These are phyloP conservation scores for Junonia oenone DNA, from an alignment of 2,888 invertebrate genomes.

Conservation along the genomic window DNA sequence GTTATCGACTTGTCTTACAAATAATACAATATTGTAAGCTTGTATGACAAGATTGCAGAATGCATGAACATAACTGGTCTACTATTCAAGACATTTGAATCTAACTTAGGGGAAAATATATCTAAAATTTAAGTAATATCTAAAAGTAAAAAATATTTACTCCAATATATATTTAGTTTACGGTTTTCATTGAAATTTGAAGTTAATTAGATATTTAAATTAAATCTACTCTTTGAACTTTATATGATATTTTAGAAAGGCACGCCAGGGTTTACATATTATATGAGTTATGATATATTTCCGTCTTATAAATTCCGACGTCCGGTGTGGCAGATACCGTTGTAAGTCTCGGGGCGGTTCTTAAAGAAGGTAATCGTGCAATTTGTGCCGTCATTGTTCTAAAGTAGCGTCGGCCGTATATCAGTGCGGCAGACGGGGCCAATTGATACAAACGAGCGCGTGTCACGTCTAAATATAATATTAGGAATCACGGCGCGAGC, in stretches of 20 bases:
- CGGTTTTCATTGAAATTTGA: too few species aligned
- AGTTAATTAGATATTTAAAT: too few species aligned
- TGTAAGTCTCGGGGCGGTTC: constrained; percentile 51
- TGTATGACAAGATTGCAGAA: constrained; percentile 31
- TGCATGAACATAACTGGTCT: constrained; percentile 22
- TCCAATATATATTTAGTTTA: too few species aligned
- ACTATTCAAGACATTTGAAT: constrained; percentile 8
- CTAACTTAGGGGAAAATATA: too few species aligned
- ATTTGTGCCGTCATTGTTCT: constrained; percentile 78
- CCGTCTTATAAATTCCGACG: constrained; percentile 22
- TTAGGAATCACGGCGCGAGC: constrained; percentile 80
- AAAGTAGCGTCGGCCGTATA: constrained; percentile 77
- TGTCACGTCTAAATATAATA: constrained; percentile 81
- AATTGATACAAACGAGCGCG: constrained; percentile 79
- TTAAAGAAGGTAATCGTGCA: constrained; percentile 69
- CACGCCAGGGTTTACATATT: constrained; percentile 10
- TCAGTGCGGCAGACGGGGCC: constrained; percentile 73
- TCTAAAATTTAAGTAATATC: too few species aligned
- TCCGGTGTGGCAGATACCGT: constrained; percentile 26
- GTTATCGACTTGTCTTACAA: constrained; percentile 26
- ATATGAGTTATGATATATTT: constrained; percentile 24
- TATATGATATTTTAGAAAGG: not conserved
- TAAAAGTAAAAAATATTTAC: too few species aligned
- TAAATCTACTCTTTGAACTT: too few species aligned
- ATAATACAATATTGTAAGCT: constrained; percentile 28